Evolutionary conservation across 2,797 vertebrate species (phyloP).

Genomic region (Hydrocynus forskahlii): DNA sequence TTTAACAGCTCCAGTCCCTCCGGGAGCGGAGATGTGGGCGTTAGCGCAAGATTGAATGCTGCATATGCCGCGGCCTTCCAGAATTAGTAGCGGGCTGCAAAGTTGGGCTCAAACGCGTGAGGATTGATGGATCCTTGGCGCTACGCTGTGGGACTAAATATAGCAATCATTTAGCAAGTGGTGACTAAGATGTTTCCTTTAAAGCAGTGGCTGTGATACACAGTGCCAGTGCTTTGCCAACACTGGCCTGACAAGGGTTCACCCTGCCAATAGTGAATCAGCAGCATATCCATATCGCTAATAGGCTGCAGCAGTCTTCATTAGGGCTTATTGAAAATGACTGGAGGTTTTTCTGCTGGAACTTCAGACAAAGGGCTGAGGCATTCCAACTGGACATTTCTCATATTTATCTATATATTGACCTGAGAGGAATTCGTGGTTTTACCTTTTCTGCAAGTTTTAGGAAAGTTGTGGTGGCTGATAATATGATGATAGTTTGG

Average conservation of each 20-base stretch:
- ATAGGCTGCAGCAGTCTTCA: constrained; percentile 58
- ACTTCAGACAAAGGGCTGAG: not conserved
- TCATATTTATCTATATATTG: constrained; percentile 36
- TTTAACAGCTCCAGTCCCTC: constrained; percentile 22
- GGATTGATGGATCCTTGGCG: constrained; percentile 37
- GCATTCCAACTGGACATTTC: constrained; percentile 6
- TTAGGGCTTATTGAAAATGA: constrained; percentile 56
- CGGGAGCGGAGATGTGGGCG: not conserved
- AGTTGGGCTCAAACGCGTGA: constrained; percentile 1
- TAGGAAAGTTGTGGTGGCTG: constrained; percentile 3
- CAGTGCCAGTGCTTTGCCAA: constrained; percentile 34
- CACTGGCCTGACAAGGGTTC: constrained; percentile 28
- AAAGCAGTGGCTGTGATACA: constrained; percentile 46
- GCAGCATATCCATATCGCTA: constrained; percentile 60
- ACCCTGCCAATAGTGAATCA: constrained; percentile 57
- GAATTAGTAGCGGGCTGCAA: constrained; percentile 34
- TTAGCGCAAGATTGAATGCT: constrained; percentile 52
- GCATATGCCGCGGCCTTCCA: constrained; percentile 11
- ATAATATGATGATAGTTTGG: constrained; percentile 1
- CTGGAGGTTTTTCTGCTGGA: constrained; percentile 26
- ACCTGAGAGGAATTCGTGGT: not conserved
- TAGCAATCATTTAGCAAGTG: constrained; percentile 52
- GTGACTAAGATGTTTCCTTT: constrained; percentile 51
- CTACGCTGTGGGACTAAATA: constrained; percentile 44
- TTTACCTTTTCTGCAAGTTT: constrained; percentile 25